Conservation (phyloP, 2,888 invertebrate genomes). For the Aphodius granarius region DNA sequence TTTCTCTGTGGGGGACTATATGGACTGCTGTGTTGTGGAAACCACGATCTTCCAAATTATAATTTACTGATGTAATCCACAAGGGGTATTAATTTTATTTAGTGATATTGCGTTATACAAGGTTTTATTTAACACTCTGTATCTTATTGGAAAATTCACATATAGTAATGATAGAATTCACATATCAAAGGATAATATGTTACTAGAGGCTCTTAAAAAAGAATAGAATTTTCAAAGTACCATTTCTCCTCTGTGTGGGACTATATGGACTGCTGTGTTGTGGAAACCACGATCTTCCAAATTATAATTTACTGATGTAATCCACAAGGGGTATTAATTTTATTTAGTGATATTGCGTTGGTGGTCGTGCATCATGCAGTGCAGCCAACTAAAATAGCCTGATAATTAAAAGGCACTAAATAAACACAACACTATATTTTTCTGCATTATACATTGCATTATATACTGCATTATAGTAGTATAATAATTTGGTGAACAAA, state of each 20-base stretch:
- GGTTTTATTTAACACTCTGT: too few species aligned
- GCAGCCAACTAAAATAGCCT: neutral
- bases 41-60: neutral
- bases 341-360: neutral
- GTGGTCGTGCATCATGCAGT: neutral
- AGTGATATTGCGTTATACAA: neutral
- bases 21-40: too few species aligned
- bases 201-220: too few species aligned
- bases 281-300: neutral
- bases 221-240: too few species aligned
- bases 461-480: too few species aligned
- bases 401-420: neutral
- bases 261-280: too few species aligned
- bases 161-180: too few species aligned
- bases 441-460: neutral
- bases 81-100: neutral
- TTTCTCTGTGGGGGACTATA: too few species aligned
- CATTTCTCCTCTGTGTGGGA: too few species aligned
- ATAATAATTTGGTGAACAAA: too few species aligned
- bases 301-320: neutral
- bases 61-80: neutral
- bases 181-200: too few species aligned
- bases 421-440: neutral
- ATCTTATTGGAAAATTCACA: too few species aligned
- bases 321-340: neutral